Percentiles rank a stretch among this genome's conserved stretches.
Evolutionary conservation across 1,140 invertebrate genomes (phyloP).

Genomic region (Mamestra configurata): DNA sequence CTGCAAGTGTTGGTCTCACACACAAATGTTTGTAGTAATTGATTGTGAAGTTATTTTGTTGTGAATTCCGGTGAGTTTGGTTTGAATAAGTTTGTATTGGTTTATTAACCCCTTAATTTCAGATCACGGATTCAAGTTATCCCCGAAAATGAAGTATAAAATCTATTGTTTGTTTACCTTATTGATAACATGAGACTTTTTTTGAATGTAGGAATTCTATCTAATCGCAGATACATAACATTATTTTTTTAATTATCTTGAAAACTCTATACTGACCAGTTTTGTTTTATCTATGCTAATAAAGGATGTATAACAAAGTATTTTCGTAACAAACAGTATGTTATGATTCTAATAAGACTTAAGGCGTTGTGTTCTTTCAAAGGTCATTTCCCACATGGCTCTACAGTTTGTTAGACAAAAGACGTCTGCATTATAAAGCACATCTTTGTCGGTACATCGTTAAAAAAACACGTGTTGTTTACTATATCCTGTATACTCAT

Average conservation of each 20-base stretch:
- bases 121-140: neutral
- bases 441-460: slow-evolving; percentile 53
- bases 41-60: neutral
- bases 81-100: too few species aligned
- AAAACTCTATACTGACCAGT: too few species aligned
- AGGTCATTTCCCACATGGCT: slow-evolving; percentile 11
- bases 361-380: neutral
- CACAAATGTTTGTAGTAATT: neutral
- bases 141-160: neutral
- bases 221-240: neutral
- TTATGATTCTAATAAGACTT: slow-evolving; percentile 3
- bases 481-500: slow-evolving; percentile 49
- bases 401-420: neutral
- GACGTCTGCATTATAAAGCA: slow-evolving; percentile 1
- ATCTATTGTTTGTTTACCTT: neutral
- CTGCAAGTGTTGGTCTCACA: slow-evolving; percentile 27
- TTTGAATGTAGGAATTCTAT: neutral
- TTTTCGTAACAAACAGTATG: too few species aligned
- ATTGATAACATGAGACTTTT: neutral
- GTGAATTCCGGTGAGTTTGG: too few species aligned
- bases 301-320: too few species aligned
- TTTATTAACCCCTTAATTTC: too few species aligned
- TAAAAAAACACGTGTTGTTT: slow-evolving; percentile 64
- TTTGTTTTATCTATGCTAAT: neutral
- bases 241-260: neutral